These are phyloP conservation scores for Cygnus buccinator DNA, from an alignment of 2,113 vertebrate genomes.

Conservation along the genomic window DNA sequence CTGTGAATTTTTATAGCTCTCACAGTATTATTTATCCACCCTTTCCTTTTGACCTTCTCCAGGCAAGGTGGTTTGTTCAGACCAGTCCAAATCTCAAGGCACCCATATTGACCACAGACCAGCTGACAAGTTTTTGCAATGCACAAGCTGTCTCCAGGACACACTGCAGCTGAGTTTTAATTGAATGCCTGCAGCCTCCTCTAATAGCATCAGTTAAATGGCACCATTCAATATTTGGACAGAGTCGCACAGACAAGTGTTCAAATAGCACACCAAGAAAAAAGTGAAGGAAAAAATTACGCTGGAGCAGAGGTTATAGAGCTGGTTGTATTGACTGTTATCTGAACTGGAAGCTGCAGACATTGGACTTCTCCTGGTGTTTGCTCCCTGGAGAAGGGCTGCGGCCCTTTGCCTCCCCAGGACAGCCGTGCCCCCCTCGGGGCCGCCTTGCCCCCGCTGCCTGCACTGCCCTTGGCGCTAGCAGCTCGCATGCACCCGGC, in stretches of 20 bases:
- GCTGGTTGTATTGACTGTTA: rapidly evolving
- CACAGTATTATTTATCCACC: neutral
- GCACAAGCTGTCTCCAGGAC: rapidly evolving
- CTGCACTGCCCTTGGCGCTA: no score
- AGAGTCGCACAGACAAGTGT: neutral
- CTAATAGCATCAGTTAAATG: rapidly evolving
- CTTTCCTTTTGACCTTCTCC: neutral
- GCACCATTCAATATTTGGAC: rapidly evolving
- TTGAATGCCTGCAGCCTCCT: neutral
- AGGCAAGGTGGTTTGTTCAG: neutral
- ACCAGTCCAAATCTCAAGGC: rapidly evolving
- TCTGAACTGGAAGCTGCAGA: neutral
- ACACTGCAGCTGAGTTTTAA: neutral
- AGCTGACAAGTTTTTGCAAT: neutral
- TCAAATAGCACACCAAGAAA: neutral
- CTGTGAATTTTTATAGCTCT: neutral
- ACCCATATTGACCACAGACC: rapidly evolving
- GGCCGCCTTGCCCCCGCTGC: no score
- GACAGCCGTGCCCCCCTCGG: neutral
- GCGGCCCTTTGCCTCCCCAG: neutral
- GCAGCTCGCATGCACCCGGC: no score
- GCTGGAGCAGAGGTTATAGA: neutral
- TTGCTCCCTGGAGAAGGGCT: neutral
- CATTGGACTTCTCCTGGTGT: rapidly evolving
- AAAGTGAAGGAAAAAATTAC: rapidly evolving